phyloP scores from a whole-genome alignment of 2,888 invertebrate genomes.

The Drosophila formosana region DNA sequence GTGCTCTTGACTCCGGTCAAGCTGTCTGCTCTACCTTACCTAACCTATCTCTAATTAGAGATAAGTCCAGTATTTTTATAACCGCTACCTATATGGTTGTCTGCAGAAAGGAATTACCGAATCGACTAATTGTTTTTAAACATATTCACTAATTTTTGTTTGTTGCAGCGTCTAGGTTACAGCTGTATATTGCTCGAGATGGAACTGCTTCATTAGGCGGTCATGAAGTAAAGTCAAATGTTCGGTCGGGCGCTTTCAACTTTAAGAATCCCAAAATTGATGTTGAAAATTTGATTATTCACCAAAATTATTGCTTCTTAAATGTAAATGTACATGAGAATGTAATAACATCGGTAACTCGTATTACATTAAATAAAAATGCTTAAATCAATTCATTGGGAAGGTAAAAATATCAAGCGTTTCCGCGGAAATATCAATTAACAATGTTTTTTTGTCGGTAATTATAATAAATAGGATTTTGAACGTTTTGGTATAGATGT shows the following conservation, averaged over 20 bases:
- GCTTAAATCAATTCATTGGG: not conserved
- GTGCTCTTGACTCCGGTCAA: no score
- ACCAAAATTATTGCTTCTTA: slow-evolving; percentile 37
- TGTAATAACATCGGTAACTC: not conserved
- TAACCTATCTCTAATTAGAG: no score
- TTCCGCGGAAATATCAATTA: no score
- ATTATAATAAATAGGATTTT: no score
- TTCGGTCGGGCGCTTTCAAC: slow-evolving; percentile 89
- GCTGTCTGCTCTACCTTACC: no score
- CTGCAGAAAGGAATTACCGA: slow-evolving; percentile 90
- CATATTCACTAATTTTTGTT: not conserved
- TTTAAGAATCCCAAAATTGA: slow-evolving; percentile 45
- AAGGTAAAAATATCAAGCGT: no score
- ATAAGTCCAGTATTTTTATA: no score
- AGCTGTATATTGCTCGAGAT: slow-evolving; percentile 95
- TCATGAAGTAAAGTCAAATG: slow-evolving; percentile 92
- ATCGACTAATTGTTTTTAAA: no score
- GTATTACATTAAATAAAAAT: not conserved
- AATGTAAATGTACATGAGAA: slow-evolving; percentile 41
- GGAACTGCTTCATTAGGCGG: slow-evolving; percentile 94
- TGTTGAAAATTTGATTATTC: slow-evolving; percentile 32
- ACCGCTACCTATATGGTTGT: no score
- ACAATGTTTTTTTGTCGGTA: no score
- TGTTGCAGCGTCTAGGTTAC: slow-evolving; percentile 93
- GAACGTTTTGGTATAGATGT: no score